A percentile compares a stretch with the other conserved stretches of the same genome.
phyloP scores from a whole-genome alignment of 2,797 vertebrate species.

The Hephaestus fuliginosus region DNA sequence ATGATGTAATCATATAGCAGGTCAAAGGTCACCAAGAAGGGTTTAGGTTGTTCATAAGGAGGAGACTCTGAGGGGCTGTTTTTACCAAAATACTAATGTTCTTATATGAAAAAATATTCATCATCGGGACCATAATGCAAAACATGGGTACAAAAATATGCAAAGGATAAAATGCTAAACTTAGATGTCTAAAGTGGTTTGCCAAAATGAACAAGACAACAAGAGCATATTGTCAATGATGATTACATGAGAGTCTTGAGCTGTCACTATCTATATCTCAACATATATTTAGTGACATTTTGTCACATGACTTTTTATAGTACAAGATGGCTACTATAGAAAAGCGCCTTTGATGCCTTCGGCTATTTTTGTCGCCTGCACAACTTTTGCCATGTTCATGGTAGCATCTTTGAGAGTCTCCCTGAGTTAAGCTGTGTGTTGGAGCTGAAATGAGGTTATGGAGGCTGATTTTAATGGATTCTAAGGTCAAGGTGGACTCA shows the following conservation, averaged over 20 bases:
- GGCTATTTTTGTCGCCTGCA: too few species aligned
- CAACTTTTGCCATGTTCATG: too few species aligned
- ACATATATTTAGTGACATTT: too few species aligned
- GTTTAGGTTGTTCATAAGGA: neutral
- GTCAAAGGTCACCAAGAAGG: slow-evolving; percentile 11
- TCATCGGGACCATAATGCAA: neutral
- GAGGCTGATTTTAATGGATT: neutral
- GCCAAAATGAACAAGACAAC: neutral
- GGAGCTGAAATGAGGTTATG: too few species aligned
- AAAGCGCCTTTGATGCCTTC: too few species aligned
- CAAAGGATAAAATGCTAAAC: neutral
- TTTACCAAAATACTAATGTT: neutral
- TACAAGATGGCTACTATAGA: too few species aligned
- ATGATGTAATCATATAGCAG: slow-evolving; percentile 9
- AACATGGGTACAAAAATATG: neutral
- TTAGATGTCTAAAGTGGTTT: neutral
- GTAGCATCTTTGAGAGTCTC: neutral
- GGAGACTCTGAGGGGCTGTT: neutral
- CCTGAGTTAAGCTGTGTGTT: neutral
- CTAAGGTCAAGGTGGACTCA: neutral
- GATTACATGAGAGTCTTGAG: neutral
- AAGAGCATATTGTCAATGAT: too few species aligned
- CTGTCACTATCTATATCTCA: neutral
- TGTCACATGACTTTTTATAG: too few species aligned
- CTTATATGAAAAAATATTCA: neutral